phyloP scores from a whole-genome alignment of 2,888 invertebrate species.

The Plebejus anna region DNA sequence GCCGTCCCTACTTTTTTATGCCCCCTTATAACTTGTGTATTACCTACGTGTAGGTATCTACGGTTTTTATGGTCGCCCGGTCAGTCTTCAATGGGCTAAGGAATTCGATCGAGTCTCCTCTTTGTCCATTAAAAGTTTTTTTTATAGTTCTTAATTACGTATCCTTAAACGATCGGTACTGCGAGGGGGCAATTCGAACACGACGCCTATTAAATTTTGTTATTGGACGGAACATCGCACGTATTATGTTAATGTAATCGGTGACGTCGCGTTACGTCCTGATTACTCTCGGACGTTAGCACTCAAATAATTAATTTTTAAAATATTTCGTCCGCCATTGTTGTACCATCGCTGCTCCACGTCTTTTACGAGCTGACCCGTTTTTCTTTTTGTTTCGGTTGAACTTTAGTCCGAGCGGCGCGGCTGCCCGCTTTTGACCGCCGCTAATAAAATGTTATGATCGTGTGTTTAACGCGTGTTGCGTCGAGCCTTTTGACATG shows the following conservation, averaged over 20 bases:
- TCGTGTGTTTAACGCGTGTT: slow-evolving; percentile 79
- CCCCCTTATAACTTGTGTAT: slow-evolving; percentile 78
- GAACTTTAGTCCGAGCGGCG: slow-evolving; percentile 76
- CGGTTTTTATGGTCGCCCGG: slow-evolving; percentile 76
- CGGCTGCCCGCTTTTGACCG: slow-evolving; percentile 75
- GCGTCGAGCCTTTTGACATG: slow-evolving; percentile 78
- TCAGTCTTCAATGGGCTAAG: slow-evolving; percentile 79
- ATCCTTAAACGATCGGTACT: slow-evolving; percentile 44
- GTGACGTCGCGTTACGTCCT: slow-evolving; percentile 30
- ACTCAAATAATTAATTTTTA: neutral
- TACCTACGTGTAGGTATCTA: slow-evolving; percentile 80
- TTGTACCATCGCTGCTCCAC: slow-evolving; percentile 52
- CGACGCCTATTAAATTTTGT: slow-evolving; percentile 30
- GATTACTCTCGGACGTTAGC: slow-evolving; percentile 23
- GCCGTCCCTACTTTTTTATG: slow-evolving; percentile 78
- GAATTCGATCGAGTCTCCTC: slow-evolving; percentile 78
- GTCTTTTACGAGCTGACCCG: slow-evolving; percentile 75
- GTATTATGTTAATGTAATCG: slow-evolving; percentile 28
- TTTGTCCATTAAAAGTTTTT: slow-evolving; percentile 54
- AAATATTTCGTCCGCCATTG: slow-evolving; percentile 17
- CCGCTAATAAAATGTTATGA: slow-evolving; percentile 80
- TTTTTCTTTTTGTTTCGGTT: slow-evolving; percentile 71
- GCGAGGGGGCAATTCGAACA: slow-evolving; percentile 39
- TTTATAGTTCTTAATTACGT: slow-evolving; percentile 45
- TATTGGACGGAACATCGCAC: slow-evolving; percentile 10